These are phyloP conservation scores for Frankliniella fusca DNA, from an alignment of 2,888 invertebrate species.

Conservation along the genomic window DNA sequence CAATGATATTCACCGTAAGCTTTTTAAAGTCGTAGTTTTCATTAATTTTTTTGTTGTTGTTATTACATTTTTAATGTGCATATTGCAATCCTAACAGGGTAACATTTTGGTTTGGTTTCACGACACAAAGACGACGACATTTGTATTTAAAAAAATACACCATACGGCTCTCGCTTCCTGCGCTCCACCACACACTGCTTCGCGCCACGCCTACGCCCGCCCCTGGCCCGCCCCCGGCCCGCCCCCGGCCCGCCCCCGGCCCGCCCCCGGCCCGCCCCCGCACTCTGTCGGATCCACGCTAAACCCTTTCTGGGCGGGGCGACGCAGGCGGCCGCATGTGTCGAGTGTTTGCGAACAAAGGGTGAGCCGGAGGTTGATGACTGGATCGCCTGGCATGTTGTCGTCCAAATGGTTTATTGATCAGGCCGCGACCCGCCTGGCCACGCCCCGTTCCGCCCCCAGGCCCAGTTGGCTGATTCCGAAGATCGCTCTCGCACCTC, in stretches of 20 bases:
- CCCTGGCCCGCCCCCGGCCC: too few relatives aligned
- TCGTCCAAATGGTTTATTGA: neutral
- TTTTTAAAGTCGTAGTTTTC: too few relatives aligned
- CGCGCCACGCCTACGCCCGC: too few relatives aligned
- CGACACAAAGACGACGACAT: too few relatives aligned
- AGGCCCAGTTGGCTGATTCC: too few relatives aligned
- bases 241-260: neutral
- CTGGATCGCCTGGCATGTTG: neutral
- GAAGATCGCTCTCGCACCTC: too few relatives aligned
- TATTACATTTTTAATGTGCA: too few relatives aligned
- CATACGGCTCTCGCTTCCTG: neutral
- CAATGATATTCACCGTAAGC: too few relatives aligned
- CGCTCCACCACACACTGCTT: neutral
- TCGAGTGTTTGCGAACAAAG: slow-evolving; percentile 1
- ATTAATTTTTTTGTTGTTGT: too few relatives aligned
- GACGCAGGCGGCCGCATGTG: neutral
- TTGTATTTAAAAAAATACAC: too few relatives aligned
- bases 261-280: neutral
- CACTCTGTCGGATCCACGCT: neutral
- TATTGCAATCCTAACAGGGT: too few relatives aligned
- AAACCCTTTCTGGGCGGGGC: slow-evolving; percentile 12
- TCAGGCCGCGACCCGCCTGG: neutral
- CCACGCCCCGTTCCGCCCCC: neutral
- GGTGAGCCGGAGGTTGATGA: neutral
- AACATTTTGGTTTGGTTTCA: too few relatives aligned